Conservation (phyloP, 2,888 invertebrate genomes). For the Eristalinus aeneus region DNA sequence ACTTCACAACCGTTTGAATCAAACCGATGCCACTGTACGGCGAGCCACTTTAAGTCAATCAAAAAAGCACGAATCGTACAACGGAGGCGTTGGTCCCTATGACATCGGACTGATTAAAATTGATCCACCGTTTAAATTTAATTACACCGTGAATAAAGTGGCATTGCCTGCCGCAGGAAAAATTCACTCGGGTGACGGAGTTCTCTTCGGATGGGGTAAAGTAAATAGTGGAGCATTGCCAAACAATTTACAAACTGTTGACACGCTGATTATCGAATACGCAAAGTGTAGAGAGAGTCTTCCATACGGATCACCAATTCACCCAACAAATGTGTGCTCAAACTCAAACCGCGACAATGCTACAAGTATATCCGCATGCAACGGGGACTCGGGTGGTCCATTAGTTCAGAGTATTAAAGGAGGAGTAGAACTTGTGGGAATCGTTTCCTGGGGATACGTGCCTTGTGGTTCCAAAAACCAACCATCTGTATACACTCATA, state of each 20-base stretch:
- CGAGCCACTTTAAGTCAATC: constrained; percentile 74
- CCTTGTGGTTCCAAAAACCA: constrained; percentile 79
- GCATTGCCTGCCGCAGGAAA: constrained; percentile 76
- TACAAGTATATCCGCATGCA: constrained; percentile 80
- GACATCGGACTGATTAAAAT: constrained; percentile 82
- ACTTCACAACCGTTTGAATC: constrained; percentile 76
- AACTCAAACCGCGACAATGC: constrained; percentile 78
- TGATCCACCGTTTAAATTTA: constrained; percentile 75
- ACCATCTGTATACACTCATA: constrained; percentile 81
- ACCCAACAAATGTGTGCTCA: constrained; percentile 80
- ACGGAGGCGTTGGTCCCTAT: constrained; percentile 80
- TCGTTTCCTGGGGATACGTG: constrained; percentile 82
- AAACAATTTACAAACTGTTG: constrained; percentile 76
- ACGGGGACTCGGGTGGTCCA: constrained; percentile 79
- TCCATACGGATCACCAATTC: constrained; percentile 74
- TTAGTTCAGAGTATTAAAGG: constrained; percentile 73
- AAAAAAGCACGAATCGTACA: constrained; percentile 76
- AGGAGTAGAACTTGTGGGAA: constrained; percentile 78
- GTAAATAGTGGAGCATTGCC: constrained; percentile 72
- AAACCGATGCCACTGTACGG: constrained; percentile 74
- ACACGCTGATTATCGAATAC: constrained; percentile 75
- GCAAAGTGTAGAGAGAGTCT: constrained; percentile 72
- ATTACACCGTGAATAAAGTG: constrained; percentile 77
- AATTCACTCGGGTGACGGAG: constrained; percentile 75
- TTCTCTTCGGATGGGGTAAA: constrained; percentile 81